These are phyloP conservation scores for Eurosta solidaginis DNA, from an alignment of 1,140 invertebrate species.

Conservation along the genomic window DNA sequence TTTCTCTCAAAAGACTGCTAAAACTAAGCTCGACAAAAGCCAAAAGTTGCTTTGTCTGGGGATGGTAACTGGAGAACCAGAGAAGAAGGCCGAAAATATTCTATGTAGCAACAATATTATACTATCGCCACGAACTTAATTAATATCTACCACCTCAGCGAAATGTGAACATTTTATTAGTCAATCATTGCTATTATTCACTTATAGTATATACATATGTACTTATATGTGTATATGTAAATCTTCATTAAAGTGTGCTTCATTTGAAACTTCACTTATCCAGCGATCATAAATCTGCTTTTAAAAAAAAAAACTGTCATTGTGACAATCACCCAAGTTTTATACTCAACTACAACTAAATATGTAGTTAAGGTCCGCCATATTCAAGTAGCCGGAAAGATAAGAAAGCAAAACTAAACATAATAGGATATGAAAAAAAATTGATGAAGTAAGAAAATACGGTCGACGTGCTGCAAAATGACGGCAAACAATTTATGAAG, in stretches of 20 bases:
- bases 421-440: not conserved
- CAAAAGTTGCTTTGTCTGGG: too few relatives aligned
- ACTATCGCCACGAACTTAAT: too few relatives aligned
- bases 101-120: conserved; percentile 11
- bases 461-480: conserved; percentile 16
- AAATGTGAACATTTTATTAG: too few relatives aligned
- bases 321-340: not conserved
- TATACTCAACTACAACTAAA: too few relatives aligned
- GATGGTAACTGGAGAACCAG: too few relatives aligned
- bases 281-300: not conserved
- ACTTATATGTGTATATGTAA: not conserved
- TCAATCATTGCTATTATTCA: not conserved
- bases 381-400: conserved; percentile 19
- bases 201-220: not conserved
- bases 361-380: not conserved
- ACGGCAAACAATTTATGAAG: conserved; percentile 7
- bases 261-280: not conserved
- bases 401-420: conserved; percentile 6
- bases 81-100: too few relatives aligned
- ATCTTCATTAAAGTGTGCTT: not conserved
- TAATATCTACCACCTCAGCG: too few relatives aligned
- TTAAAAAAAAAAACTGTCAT: not conserved
- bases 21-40: too few relatives aligned
- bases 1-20: too few relatives aligned
- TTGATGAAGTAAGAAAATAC: not conserved